Evolutionary conservation across 2,113 vertebrate genomes (phyloP).

Genomic region (Sialia sialis): DNA sequence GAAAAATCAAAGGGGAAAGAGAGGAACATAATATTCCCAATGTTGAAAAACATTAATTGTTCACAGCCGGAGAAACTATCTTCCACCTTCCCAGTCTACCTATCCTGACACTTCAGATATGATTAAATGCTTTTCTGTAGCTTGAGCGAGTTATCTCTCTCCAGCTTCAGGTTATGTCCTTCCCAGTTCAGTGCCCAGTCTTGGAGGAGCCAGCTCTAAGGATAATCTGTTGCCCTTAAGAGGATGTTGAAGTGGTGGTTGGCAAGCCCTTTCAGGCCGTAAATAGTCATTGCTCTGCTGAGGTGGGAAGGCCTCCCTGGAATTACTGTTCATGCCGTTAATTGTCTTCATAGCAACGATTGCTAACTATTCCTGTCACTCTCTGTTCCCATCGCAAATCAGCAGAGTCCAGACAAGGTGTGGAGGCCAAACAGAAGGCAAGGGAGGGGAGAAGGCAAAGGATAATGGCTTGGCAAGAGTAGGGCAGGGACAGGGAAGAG

Average conservation of each 20-base stretch:
- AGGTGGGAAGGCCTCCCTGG: conserved; percentile 7
- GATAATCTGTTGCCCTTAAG: conserved; percentile 38
- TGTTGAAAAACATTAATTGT: not conserved
- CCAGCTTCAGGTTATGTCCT: not conserved
- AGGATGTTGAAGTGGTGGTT: not conserved
- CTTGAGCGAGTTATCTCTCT: not conserved
- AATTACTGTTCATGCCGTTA: not conserved
- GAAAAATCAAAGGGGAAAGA: not conserved
- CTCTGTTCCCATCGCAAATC: not conserved
- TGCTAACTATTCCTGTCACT: conserved; percentile 1
- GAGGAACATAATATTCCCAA: not conserved
- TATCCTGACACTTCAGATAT: not conserved
- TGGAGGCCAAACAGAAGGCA: rapidly evolving
- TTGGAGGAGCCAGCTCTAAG: not conserved
- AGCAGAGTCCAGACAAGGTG: not conserved
- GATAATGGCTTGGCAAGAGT: not conserved
- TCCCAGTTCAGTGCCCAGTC: not conserved
- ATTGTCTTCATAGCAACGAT: not conserved
- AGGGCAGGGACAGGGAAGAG: not conserved
- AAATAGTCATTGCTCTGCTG: conserved; percentile 24
- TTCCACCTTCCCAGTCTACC: not conserved
- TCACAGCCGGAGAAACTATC: not conserved
- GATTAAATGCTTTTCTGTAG: not conserved
- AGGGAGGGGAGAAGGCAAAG: not conserved
- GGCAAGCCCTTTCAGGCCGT: not conserved